These are phyloP conservation scores for Crepidodera aurea DNA, from an alignment of 2,888 invertebrate species.

Conservation along the genomic window DNA sequence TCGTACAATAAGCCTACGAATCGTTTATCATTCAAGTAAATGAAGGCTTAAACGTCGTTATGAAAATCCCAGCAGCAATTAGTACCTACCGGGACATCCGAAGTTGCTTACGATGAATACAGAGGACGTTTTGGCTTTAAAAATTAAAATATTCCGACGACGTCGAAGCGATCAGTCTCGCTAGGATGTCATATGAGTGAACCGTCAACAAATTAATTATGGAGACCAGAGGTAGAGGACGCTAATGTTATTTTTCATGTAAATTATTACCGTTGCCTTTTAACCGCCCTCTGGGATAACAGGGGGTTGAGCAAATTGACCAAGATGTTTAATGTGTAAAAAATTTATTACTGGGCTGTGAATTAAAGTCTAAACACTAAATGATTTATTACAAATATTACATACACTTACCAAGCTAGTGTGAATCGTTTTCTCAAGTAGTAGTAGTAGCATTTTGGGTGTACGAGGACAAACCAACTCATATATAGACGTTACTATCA, in stretches of 20 bases:
- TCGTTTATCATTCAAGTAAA: conserved; percentile 32
- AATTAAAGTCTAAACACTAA: too few species aligned
- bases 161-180: conserved; percentile 23
- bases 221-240: background rate
- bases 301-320: too few species aligned
- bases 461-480: too few species aligned
- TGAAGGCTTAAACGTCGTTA: conserved; percentile 31
- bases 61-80: conserved; percentile 33
- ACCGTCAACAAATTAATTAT: background rate
- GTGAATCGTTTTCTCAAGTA: too few species aligned
- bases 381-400: too few species aligned
- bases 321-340: too few species aligned
- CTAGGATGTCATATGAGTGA: background rate
- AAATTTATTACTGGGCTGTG: too few species aligned
- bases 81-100: conserved; percentile 22
- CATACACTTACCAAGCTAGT: too few species aligned
- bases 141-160: conserved; percentile 30
- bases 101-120: conserved; percentile 26
- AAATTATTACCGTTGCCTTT: background rate
- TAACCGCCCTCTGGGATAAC: too few species aligned
- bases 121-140: background rate
- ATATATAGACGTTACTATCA: too few species aligned
- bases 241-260: conserved; percentile 4
- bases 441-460: too few species aligned
- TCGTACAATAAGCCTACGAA: conserved; percentile 22